Conservation (phyloP, 1,140 invertebrate species). For the Trypoxylus dichotomus region DNA sequence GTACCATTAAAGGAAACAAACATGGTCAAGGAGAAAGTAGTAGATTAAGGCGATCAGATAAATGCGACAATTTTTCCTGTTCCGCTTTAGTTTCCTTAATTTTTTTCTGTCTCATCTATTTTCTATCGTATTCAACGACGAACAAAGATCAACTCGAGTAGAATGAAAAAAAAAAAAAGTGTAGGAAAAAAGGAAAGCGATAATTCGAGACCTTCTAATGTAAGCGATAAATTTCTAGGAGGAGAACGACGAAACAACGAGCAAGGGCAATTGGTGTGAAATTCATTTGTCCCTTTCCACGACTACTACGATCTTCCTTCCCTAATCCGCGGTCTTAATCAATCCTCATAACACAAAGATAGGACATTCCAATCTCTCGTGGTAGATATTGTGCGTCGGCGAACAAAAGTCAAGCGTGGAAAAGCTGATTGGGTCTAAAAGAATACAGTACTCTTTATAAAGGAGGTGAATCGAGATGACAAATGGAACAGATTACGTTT, state of each 20-base stretch:
- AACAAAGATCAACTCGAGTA: constrained; percentile 3
- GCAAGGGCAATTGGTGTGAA: constrained; percentile 49
- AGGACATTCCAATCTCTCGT: constrained; percentile 44
- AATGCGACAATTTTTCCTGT: constrained; percentile 32
- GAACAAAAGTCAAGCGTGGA: constrained; percentile 47
- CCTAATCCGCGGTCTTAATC: constrained; percentile 43
- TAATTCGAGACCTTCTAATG: constrained; percentile 46
- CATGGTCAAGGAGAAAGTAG: constrained; percentile 29
- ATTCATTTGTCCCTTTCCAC: constrained; percentile 47
- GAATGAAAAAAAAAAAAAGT: constrained; percentile 18
- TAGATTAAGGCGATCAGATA: constrained; percentile 29
- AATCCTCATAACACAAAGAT: constrained; percentile 50
- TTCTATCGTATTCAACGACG: background rate
- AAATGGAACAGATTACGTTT: constrained; percentile 48
- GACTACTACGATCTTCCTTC: background rate
- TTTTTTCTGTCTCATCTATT: background rate
- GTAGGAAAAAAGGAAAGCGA: constrained; percentile 35
- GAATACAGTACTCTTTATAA: constrained; percentile 49
- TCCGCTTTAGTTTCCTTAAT: background rate
- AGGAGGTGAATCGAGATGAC: constrained; percentile 51
- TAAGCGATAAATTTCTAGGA: constrained; percentile 42
- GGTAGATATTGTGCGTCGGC: constrained; percentile 42
- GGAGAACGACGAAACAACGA: constrained; percentile 43
- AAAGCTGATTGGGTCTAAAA: constrained; percentile 48
- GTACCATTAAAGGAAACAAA: constrained; percentile 32